A percentile compares a stretch with the other conserved stretches of the same genome.
phyloP scores from a whole-genome alignment of 2,888 invertebrate genomes.

The Pseudanteris insignis region DNA sequence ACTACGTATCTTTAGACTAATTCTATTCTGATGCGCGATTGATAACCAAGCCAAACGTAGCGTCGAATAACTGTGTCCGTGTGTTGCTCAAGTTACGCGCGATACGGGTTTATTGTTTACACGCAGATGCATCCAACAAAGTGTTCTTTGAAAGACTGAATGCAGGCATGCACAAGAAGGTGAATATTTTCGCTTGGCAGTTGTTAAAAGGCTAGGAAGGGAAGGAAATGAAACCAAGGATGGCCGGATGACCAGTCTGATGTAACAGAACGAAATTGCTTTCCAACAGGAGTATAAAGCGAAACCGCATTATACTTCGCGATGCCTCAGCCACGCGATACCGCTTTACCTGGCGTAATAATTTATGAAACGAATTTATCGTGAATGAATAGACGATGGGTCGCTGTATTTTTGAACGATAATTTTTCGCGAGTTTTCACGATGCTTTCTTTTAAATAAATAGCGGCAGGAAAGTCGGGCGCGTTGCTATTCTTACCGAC shows the following conservation, averaged over 20 bases:
- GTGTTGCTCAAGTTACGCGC: not conserved
- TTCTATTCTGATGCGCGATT: too few relatives aligned
- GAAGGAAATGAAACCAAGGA: conserved; percentile 46
- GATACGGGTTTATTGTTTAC: conserved; percentile 28
- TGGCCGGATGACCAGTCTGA: conserved; percentile 60
- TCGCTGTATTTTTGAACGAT: conserved; percentile 5
- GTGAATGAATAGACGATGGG: conserved; percentile 16
- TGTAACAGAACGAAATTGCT: conserved; percentile 63
- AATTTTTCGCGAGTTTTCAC: not conserved
- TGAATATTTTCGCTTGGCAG: conserved; percentile 45
- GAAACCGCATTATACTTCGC: conserved; percentile 48
- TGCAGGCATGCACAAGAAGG: conserved; percentile 46
- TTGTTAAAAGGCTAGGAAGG: conserved; percentile 48
- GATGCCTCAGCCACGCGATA: conserved; percentile 32
- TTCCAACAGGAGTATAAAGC: conserved; percentile 49
- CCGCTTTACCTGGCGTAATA: conserved; percentile 34
- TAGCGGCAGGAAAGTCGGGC: conserved; percentile 5
- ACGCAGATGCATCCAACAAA: conserved; percentile 38
- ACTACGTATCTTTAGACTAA: too few relatives aligned
- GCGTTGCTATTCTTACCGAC: conserved; percentile 8
- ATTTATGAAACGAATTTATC: conserved; percentile 35
- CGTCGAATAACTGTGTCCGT: not conserved
- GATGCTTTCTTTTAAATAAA: conserved; percentile 16
- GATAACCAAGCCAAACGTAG: not conserved
- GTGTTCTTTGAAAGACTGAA: conserved; percentile 46